Evolutionary conservation across 2,888 invertebrate species (phyloP).

Genomic region (Labia minor): DNA sequence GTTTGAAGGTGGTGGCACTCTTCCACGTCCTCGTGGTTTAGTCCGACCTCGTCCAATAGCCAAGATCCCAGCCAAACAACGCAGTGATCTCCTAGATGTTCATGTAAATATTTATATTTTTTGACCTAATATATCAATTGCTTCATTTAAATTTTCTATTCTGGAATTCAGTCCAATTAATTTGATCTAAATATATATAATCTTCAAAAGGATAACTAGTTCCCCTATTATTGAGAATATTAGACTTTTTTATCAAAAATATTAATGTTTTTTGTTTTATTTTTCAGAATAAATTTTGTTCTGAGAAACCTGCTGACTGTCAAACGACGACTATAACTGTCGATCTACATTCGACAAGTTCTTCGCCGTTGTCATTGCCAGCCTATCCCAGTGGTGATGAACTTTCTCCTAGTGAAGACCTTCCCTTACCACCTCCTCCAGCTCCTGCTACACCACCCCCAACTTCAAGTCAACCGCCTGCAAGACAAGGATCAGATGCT

Average conservation of each 20-base stretch:
- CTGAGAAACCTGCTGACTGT: slow-evolving; percentile 31
- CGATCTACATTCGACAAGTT: slow-evolving; percentile 29
- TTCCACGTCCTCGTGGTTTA: slow-evolving; percentile 72
- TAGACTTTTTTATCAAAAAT: no score
- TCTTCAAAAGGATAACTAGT: no score
- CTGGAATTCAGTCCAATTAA: no score
- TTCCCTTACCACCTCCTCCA: slow-evolving; percentile 52
- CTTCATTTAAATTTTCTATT: no score
- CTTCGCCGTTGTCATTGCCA: slow-evolving; percentile 47
- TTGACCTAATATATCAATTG: no score
- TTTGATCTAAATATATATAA: no score
- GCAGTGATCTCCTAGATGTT: slow-evolving; percentile 14
- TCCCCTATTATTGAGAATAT: no score
- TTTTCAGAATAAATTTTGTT: slow-evolving; percentile 34
- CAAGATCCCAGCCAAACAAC: slow-evolving; percentile 45
- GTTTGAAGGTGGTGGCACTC: slow-evolving; percentile 67
- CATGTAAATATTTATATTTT: no score
- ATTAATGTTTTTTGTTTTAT: no score
- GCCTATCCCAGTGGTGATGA: slow-evolving; percentile 56
- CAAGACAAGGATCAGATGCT: slow-evolving; percentile 65
- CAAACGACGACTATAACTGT: slow-evolving; percentile 32
- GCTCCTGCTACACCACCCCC: slow-evolving; percentile 53
- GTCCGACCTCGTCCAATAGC: slow-evolving; percentile 73
- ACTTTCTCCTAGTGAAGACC: slow-evolving; percentile 44
- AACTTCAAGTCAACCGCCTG: slow-evolving; percentile 23